Evolutionary conservation across 1,140 invertebrate species (phyloP), one percentile per base, ranked within the genome.

Genomic region (Lucilia sericata): DNA sequence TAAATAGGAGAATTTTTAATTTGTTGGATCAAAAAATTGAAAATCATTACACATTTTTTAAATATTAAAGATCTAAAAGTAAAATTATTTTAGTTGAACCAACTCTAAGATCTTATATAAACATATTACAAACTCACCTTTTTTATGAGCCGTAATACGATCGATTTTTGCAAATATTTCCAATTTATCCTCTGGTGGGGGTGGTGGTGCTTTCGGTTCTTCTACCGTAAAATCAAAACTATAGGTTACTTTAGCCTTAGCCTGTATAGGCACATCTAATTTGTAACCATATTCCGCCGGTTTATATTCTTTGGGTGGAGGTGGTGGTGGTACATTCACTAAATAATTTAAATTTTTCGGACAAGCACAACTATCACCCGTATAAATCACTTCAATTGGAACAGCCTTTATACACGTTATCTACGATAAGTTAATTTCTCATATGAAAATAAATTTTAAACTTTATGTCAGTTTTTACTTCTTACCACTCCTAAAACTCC

Each of bases 211-310:
- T 10, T 86, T 85, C 1, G 89, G 89, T 42, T 90, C 86, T 80
- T 90, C 88, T 1, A 90, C 89, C 8, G 86, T 87, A 36, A 90
- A 88, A 74, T 90, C 89, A 42, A 90, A 89, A 83, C 87, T 87
- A 55, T 90, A 90, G 80, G 85, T 88, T 5, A 90, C 88, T 84
- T 90, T 89, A 55, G 88, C 87, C 85, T 89, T 89, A 7, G 70
- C 25, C 83, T 87, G 85, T 19, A 70, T 85, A n/a, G 89, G 89
- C 30, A 87, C 87, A 13, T 90, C 89, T 55, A 90, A 84, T 3
- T 88, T 88, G 84, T 90, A 90, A 47, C 87, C 87, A 70, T 90
- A 88, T 47, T 90, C 85, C 65, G 30, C 84, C 10, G 76, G 83
- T 13, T 74, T 19, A 75, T 83, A 30, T 85, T 86, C 82, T 86